Evolutionary conservation across 2,113 vertebrate genomes (phyloP).

Genomic region (Aptenodytes forsteri): DNA sequence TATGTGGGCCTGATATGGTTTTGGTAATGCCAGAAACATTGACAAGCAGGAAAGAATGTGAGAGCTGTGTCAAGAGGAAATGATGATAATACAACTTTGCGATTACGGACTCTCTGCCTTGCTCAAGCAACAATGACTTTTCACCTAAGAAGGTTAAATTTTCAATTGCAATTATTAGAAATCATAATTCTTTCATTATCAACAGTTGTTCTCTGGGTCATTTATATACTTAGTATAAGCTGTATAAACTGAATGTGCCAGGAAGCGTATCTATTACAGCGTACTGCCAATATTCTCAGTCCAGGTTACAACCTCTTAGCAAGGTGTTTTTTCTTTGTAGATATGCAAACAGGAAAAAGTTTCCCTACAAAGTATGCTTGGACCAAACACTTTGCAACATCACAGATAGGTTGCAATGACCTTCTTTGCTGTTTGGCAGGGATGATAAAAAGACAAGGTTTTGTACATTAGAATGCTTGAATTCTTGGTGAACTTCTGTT

Average conservation of each 20-base stretch:
- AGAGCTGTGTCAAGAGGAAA: background rate
- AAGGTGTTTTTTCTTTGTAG: background rate
- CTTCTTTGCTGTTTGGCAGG: background rate
- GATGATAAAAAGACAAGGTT: background rate
- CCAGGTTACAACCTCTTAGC: background rate
- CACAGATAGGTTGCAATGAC: background rate
- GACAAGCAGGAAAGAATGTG: background rate
- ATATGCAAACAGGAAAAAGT: background rate
- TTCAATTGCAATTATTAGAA: background rate
- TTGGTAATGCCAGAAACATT: background rate
- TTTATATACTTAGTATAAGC: background rate
- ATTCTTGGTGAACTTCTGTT: background rate
- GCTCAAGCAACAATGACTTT: background rate
- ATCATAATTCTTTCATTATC: background rate
- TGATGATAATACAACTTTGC: background rate
- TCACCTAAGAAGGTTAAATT: background rate
- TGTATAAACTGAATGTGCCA: background rate
- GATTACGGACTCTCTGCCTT: background rate
- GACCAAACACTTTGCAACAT: background rate
- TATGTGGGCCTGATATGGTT: background rate
- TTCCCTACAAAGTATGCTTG: background rate
- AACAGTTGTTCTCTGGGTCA: background rate
- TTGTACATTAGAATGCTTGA: background rate
- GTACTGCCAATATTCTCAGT: background rate
- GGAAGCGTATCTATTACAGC: background rate